Conservation (phyloP, 2,888 invertebrate species). For the Hydriomena furcata region DNA sequence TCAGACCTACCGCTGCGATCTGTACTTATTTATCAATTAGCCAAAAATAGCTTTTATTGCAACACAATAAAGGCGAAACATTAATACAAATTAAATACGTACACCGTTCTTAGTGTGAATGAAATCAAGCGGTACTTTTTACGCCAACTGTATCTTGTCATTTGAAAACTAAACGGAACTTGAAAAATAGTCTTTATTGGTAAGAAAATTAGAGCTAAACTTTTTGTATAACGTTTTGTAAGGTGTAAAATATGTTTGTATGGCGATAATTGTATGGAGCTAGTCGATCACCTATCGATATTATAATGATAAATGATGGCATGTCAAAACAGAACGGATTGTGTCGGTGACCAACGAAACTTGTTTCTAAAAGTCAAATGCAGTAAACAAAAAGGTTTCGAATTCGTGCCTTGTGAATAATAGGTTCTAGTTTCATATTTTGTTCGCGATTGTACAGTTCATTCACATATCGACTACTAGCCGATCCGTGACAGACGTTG, state of each 20-base stretch:
- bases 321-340: constrained; percentile 52
- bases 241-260: constrained; percentile 36
- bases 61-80: constrained; percentile 28
- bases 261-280: constrained; percentile 56
- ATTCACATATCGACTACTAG: constrained; percentile 50
- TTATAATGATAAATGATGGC: constrained; percentile 63
- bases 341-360: constrained; percentile 52
- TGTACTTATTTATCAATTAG: constrained; percentile 19
- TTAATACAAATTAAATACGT: constrained; percentile 35
- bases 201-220: constrained; percentile 9
- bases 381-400: constrained; percentile 6
- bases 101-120: constrained; percentile 53
- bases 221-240: background rate
- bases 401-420: background rate
- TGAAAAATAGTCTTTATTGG: constrained; percentile 34
- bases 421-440: background rate
- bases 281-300: constrained; percentile 71
- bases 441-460: constrained; percentile 50
- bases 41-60: constrained; percentile 22
- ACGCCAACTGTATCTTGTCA: constrained; percentile 37
- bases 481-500: no score
- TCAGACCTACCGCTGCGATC: constrained; percentile 22
- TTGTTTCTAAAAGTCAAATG: constrained; percentile 50
- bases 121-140: constrained; percentile 63
- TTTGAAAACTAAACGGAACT: constrained; percentile 10